These are phyloP conservation scores for Helarctos malayanus DNA, from an alignment of 2,797 vertebrate genomes.

Conservation along the genomic window DNA sequence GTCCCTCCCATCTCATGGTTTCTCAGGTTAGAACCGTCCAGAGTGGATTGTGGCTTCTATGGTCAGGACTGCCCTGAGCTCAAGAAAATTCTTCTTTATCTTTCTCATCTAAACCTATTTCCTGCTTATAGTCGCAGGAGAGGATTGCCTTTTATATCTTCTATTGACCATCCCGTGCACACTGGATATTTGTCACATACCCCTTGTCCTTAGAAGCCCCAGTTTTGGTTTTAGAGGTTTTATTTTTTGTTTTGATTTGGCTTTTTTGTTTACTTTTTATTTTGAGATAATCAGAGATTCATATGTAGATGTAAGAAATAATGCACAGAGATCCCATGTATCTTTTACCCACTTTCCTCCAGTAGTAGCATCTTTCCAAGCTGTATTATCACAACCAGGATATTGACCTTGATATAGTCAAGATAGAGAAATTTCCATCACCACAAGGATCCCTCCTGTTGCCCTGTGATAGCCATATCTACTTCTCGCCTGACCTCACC, in stretches of 20 bases:
- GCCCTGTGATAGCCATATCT: not conserved
- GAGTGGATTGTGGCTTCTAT: not conserved
- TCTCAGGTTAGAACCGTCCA: not conserved
- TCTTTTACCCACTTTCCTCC: not conserved
- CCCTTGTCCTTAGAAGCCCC: not conserved
- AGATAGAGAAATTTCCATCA: not conserved
- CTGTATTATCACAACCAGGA: not conserved
- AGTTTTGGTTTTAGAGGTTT: not conserved
- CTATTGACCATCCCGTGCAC: not conserved
- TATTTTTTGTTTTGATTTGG: not conserved
- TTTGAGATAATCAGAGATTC: not conserved
- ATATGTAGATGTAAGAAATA: not conserved
- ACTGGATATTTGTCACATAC: not conserved
- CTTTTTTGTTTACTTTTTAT: not conserved
- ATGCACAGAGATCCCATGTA: not conserved
- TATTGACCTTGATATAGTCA: not conserved
- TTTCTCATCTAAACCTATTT: not conserved
- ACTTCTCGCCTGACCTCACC: not conserved
- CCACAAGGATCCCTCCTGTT: not conserved
- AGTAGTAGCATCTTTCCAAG: not conserved
- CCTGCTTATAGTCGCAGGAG: not conserved
- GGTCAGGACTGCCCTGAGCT: not conserved
- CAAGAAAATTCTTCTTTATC: not conserved
- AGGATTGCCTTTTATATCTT: not conserved
- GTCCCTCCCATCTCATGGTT: not conserved